Evolutionary conservation across 2,113 vertebrate species (phyloP).

Genomic region (Pungitius pungitius): DNA sequence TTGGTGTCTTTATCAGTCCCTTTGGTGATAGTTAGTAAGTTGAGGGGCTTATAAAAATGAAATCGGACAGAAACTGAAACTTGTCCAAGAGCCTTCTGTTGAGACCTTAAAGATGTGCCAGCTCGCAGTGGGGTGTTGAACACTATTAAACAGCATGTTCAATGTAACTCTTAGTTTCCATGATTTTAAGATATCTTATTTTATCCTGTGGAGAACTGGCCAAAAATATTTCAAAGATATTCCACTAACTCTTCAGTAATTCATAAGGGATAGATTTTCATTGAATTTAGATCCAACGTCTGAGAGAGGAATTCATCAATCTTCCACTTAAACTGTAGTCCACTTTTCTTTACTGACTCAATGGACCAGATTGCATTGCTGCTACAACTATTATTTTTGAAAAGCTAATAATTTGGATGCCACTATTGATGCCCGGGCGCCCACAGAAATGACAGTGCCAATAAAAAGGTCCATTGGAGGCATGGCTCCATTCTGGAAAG

Average conservation of each 20-base stretch:
- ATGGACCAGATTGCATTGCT: slow-evolving; percentile 10
- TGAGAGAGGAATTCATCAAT: background rate
- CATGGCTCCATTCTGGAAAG: background rate
- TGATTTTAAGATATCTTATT: background rate
- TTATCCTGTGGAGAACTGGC: background rate
- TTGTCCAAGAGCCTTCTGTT: slow-evolving; percentile 33
- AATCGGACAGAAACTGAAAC: slow-evolving; percentile 34
- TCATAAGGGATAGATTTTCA: background rate
- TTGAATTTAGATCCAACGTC: background rate
- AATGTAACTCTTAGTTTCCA: slow-evolving; percentile 1
- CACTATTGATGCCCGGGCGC: background rate
- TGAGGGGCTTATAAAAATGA: slow-evolving; percentile 3
- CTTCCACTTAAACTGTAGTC: background rate
- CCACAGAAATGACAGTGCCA: background rate
- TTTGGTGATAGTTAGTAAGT: slow-evolving; percentile 7
- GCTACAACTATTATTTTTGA: background rate
- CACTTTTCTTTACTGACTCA: background rate
- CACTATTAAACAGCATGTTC: slow-evolving; percentile 26
- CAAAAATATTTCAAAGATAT: background rate
- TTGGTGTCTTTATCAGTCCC: slow-evolving; percentile 32
- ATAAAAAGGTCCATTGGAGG: background rate
- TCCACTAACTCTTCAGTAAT: background rate
- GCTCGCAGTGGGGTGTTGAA: slow-evolving; percentile 26
- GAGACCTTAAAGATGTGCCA: slow-evolving; percentile 22
- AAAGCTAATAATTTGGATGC: background rate